Percentiles rank a stretch among this genome's conserved stretches.
Evolutionary conservation across 2,113 vertebrate species (phyloP).

Genomic region (Gadus macrocephalus): DNA sequence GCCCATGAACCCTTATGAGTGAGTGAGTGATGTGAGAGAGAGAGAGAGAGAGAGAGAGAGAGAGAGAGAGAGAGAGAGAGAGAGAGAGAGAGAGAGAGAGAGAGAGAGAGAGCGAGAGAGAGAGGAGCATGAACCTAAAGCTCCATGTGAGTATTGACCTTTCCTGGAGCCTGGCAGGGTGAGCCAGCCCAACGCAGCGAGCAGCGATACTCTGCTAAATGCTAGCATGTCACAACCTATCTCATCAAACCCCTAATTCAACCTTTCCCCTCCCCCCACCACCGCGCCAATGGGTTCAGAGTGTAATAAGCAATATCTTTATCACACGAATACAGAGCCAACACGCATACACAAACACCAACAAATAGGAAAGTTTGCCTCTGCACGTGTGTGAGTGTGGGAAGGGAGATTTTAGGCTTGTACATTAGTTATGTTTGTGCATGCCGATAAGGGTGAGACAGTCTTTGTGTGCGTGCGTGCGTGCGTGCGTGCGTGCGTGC

Average conservation of each 20-base stretch:
- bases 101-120: slow-evolving; percentile 26
- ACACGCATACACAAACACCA: neutral
- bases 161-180: slow-evolving; percentile 38
- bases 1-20: no score
- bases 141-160: slow-evolving; percentile 49
- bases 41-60: neutral
- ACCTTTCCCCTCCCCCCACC: slow-evolving; percentile 34
- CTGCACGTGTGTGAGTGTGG: neutral
- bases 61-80: neutral
- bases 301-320: slow-evolving; percentile 47
- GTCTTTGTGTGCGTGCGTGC: neutral
- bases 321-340: slow-evolving; percentile 16
- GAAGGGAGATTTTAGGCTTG: no score
- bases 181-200: slow-evolving; percentile 15
- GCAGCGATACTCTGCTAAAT: slow-evolving; percentile 48
- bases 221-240: slow-evolving; percentile 54
- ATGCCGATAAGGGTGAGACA: no score
- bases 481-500: slow-evolving; percentile 16
- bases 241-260: slow-evolving; percentile 53
- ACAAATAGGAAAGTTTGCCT: neutral
- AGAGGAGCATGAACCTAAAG: slow-evolving; percentile 32
- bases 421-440: no score
- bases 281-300: slow-evolving; percentile 13
- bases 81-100: neutral
- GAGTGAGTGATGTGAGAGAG: no score